Evolutionary conservation across 2,888 invertebrate species (phyloP).

Genomic region (Rhimphoctona megacephalus): DNA sequence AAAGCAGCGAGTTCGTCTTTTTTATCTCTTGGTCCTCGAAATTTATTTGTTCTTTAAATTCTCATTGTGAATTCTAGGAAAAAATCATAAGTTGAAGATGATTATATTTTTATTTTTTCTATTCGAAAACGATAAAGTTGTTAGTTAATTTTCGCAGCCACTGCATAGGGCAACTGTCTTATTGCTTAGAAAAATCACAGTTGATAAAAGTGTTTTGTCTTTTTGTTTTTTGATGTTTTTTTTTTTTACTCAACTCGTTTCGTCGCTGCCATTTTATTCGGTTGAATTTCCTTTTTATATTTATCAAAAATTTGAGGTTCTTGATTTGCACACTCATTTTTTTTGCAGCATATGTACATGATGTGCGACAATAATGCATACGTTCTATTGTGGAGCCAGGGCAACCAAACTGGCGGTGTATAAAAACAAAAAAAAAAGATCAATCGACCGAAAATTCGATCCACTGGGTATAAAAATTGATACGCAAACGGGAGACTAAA

Average conservation of each 20-base stretch:
- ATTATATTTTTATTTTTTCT: neutral
- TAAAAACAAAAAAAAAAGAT: neutral
- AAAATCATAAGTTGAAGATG: neutral
- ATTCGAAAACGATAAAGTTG: neutral
- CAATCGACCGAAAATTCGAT: conserved; percentile 11
- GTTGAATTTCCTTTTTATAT: conserved; percentile 2
- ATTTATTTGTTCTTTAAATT: neutral
- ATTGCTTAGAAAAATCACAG: neutral
- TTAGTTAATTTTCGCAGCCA: conserved; percentile 6
- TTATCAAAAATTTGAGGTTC: conserved; percentile 71
- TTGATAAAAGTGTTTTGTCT: neutral
- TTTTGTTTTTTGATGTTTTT: neutral
- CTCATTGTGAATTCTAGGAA: neutral
- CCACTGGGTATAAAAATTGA: conserved; percentile 7
- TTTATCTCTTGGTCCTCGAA: neutral
- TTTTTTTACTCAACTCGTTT: neutral
- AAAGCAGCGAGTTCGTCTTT: conserved; percentile 7
- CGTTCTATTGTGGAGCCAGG: conserved; percentile 35
- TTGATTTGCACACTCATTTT: conserved; percentile 78
- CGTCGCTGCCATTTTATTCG: conserved; percentile 2
- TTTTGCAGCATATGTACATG: conserved; percentile 75
- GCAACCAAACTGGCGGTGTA: conserved; percentile 62
- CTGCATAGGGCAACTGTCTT: conserved; percentile 10
- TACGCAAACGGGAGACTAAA: neutral
- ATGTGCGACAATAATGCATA: conserved; percentile 77